Percentiles rank a stretch among this genome's conserved stretches.
phyloP scores from a whole-genome alignment of 2,113 vertebrate genomes.

The Lathamus discolor region DNA sequence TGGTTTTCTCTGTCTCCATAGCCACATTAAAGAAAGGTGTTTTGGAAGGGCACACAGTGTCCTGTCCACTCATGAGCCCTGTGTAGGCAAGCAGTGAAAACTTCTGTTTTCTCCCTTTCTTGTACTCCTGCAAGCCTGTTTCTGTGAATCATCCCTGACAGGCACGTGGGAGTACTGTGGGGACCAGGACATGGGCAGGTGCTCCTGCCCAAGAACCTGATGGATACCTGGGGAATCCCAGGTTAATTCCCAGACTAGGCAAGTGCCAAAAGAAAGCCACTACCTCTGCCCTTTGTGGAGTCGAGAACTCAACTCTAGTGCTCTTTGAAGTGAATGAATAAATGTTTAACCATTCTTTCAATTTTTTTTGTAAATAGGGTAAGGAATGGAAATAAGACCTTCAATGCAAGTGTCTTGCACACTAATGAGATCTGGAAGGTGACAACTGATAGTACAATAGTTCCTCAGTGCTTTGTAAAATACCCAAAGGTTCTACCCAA shows the following conservation, averaged over 20 bases:
- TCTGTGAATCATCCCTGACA: not conserved
- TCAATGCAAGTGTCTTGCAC: not conserved
- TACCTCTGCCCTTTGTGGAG: not conserved
- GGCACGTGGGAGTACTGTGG: fast-evolving
- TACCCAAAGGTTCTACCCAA: conserved; percentile 4
- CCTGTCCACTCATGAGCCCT: not conserved
- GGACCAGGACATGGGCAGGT: not conserved
- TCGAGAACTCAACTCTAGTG: not conserved
- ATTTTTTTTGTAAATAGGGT: not conserved
- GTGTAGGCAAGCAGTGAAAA: not conserved
- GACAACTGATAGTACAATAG: not conserved
- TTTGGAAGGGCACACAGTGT: not conserved
- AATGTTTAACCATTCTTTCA: not conserved
- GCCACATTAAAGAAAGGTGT: not conserved
- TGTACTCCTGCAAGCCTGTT: not conserved
- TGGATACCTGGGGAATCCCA: not conserved
- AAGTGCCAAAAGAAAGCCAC: not conserved
- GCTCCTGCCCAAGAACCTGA: not conserved
- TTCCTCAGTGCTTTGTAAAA: conserved; percentile 24
- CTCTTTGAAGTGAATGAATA: not conserved
- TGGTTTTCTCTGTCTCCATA: not conserved
- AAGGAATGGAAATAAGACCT: not conserved
- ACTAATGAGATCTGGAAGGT: conserved; percentile 27
- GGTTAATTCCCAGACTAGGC: not conserved
- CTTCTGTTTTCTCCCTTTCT: not conserved